Base-by-base conservation (phyloP, 2,797 vertebrate species). In the Chaetodon trifasciatus region DNA sequence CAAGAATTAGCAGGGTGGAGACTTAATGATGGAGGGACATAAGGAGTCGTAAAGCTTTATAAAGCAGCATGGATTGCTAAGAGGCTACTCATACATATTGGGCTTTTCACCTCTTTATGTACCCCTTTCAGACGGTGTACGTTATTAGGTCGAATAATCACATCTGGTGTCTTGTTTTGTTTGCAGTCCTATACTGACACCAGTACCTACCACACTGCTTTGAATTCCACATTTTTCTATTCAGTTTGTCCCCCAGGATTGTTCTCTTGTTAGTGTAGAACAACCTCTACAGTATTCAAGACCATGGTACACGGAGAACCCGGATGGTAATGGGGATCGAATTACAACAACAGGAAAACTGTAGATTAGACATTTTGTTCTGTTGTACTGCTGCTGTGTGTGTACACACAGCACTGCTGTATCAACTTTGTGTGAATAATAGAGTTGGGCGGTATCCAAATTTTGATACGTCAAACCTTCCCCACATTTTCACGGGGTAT, bases 1-100 rank as follows among this genome's bases (percentile, higher is more conserved):
- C 70, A 74, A 75, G 76, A 39, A 61, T 83, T 56, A 68, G 60
- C 44, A 63, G 46, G 66, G 16, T 50, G 50, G 68, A 74, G 70
- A 62, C 72, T 46, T 60, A 74, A 57, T 70, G 83, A 79, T 70
- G 71, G 68, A 74, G 39, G 50, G 49, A 69, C 47, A 19, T 11
- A 52, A 53, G 35, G 37, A 68, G 47, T 42, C 3, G 39, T 76
- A 68, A 58, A 78, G 68, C 28, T 65, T 65, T 63, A 15, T 47
- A 42, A 63, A 84, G 17, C 21, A 47, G 39, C 24, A 61, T 40
- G 2, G 9, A 40, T 16, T 15, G 44, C 21, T 24, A 2, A 15
- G 12, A 61, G 52, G n/a, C 21, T 24, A 8, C 19, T 40, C 39
- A 15, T 13, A 52, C 49, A n/a, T 56, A 21, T 57, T 2, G 15